A percentile compares a stretch with the other conserved stretches of the same genome.
Evolutionary conservation across 2,888 invertebrate genomes (phyloP).

Genomic region (Caenorhabditis macrosperma): DNA sequence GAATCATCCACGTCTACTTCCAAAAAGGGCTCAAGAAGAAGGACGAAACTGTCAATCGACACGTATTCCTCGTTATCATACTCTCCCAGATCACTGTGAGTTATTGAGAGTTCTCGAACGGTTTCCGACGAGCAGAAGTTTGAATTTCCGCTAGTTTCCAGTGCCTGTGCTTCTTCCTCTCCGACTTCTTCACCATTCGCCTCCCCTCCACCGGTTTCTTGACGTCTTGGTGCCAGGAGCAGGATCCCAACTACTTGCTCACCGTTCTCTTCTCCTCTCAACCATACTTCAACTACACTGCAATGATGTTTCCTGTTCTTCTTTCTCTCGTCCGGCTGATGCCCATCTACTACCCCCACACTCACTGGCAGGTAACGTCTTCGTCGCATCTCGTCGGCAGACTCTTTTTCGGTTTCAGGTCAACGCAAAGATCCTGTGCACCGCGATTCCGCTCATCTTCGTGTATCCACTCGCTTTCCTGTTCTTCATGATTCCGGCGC

Average conservation of each 20-base stretch:
- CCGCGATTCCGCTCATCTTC: conserved; percentile 13
- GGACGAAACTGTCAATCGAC: conserved; percentile 13
- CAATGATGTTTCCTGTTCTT: conserved; percentile 21
- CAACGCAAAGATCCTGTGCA: conserved; percentile 5
- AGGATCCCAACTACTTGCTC: conserved; percentile 8
- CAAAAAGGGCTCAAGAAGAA: conserved; percentile 10
- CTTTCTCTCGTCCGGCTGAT: conserved; percentile 13
- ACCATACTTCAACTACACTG: conserved; percentile 13
- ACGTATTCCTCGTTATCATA: conserved; percentile 24
- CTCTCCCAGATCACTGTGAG: conserved; percentile 21
- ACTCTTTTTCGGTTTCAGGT: conserved; percentile 5
- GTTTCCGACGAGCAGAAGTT: neutral
- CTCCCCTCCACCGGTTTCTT: conserved; percentile 28
- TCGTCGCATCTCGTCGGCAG: neutral
- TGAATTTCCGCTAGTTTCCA: conserved; percentile 1
- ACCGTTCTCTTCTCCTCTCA: conserved; percentile 12
- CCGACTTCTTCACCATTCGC: conserved; percentile 17
- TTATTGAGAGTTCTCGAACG: too few relatives aligned
- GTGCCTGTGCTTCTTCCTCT: conserved; percentile 23
- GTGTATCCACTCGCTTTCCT: conserved; percentile 8
- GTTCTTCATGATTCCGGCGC: conserved; percentile 23
- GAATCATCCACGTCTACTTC: conserved; percentile 19
- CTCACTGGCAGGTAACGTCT: conserved; percentile 9
- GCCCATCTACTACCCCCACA: conserved; percentile 18
- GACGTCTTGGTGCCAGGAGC: conserved; percentile 17